These are phyloP conservation scores for Drosophila mayri DNA, from an alignment of 1,140 invertebrate species.

Conservation along the genomic window DNA sequence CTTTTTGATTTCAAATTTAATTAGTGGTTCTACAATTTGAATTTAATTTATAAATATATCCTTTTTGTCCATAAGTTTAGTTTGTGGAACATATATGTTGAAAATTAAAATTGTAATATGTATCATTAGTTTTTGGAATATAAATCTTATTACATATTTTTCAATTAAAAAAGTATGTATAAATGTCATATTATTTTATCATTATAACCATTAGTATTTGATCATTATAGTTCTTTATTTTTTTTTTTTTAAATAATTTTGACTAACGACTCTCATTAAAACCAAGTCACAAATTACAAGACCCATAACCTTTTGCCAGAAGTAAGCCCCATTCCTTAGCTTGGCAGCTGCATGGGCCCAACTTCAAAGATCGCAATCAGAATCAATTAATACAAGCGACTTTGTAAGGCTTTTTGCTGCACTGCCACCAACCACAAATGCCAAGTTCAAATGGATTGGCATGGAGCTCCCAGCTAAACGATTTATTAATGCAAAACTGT, in stretches of 20 bases:
- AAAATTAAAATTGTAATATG: too few species aligned
- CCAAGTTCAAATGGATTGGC: constrained; percentile 61
- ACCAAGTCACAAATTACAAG: constrained; percentile 30
- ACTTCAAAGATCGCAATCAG: constrained; percentile 48
- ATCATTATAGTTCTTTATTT: background rate
- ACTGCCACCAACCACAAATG: constrained; percentile 43
- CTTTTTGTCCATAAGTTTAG: too few species aligned
- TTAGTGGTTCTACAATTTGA: too few species aligned
- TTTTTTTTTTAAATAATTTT: background rate
- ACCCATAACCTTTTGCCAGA: constrained; percentile 34
- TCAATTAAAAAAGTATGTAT: background rate
- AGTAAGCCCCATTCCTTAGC: constrained; percentile 21
- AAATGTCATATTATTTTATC: background rate
- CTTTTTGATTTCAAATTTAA: too few species aligned
- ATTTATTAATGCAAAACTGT: constrained; percentile 75
- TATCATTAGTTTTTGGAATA: too few species aligned
- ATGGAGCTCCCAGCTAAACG: constrained; percentile 68
- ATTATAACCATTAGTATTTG: background rate
- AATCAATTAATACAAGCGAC: constrained; percentile 46
- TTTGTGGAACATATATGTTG: too few species aligned
- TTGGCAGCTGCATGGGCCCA: constrained; percentile 40
- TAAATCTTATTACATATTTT: background rate
- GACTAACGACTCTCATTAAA: constrained; percentile 39
- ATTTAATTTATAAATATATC: too few species aligned
- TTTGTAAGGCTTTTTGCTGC: constrained; percentile 25